These are phyloP conservation scores for Hypomecis punctinalis DNA, from an alignment of 2,888 invertebrate genomes.

Conservation along the genomic window DNA sequence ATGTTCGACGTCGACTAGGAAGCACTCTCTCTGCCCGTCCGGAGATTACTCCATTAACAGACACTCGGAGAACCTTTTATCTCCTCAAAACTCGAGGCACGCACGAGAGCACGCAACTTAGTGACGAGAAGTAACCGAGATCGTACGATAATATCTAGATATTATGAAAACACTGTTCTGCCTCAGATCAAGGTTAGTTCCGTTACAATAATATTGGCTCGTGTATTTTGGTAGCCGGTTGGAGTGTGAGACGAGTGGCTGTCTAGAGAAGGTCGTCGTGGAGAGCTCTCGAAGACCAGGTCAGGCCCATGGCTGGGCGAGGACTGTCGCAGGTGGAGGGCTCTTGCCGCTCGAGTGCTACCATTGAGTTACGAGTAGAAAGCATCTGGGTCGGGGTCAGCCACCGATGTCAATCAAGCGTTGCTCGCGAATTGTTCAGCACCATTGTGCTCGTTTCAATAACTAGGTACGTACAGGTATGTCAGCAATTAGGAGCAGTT, in stretches of 20 bases:
- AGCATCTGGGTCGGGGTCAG: constrained; percentile 44
- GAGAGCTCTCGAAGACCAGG: constrained; percentile 3
- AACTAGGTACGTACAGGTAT: constrained; percentile 8
- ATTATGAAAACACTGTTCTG: constrained; percentile 2
- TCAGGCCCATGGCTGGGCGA: background rate
- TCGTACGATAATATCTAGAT: background rate
- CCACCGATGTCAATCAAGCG: constrained; percentile 44
- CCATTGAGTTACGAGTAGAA: constrained; percentile 47
- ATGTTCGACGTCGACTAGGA: background rate
- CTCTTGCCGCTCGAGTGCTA: constrained; percentile 37
- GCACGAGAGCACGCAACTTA: background rate
- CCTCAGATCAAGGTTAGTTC: no score
- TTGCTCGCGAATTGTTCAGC: constrained; percentile 33
- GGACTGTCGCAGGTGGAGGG: constrained; percentile 13
- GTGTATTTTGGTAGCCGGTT: background rate
- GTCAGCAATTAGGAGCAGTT: constrained; percentile 6
- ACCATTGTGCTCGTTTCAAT: constrained; percentile 29
- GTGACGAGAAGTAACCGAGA: background rate
- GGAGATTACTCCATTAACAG: constrained; percentile 11
- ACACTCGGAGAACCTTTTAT: constrained; percentile 4
- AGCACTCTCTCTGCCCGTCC: constrained; percentile 4
- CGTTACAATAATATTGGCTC: background rate
- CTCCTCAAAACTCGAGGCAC: background rate
- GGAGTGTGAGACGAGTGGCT: background rate
- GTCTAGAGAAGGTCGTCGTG: background rate